Percentiles rank a stretch among this genome's conserved stretches.
These are phyloP conservation scores for Amphipoea oculea DNA, from an alignment of 2,888 invertebrate species.

Conservation along the genomic window DNA sequence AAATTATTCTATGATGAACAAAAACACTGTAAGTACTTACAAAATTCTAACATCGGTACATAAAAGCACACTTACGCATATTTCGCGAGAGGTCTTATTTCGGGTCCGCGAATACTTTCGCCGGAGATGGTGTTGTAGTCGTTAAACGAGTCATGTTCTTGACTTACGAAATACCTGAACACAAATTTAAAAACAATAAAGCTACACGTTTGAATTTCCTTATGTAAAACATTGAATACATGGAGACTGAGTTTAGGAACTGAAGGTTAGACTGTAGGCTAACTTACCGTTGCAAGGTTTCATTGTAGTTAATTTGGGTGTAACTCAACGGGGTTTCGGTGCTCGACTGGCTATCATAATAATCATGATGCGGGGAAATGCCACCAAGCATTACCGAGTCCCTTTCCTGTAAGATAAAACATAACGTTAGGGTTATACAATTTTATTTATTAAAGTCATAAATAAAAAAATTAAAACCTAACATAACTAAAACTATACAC, in stretches of 20 bases:
- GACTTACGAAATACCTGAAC: slow-evolving; percentile 78
- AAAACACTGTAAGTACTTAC: background rate
- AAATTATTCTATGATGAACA: background rate
- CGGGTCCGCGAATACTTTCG: slow-evolving; percentile 48
- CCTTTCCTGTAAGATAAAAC: slow-evolving; percentile 90
- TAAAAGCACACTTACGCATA: slow-evolving; percentile 34
- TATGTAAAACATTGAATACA: background rate
- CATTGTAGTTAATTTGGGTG: slow-evolving; percentile 96
- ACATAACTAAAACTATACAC: too few species aligned
- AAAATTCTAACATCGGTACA: slow-evolving; percentile 11
- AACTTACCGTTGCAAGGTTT: slow-evolving; percentile 92
- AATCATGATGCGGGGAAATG: slow-evolving; percentile 96
- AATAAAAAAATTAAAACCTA: too few species aligned
- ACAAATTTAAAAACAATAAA: slow-evolving; percentile 37
- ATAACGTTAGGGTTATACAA: background rate
- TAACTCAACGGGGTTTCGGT: slow-evolving; percentile 95
- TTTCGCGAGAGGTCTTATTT: slow-evolving; percentile 29
- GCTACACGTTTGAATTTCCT: background rate
- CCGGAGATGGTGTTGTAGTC: slow-evolving; percentile 62
- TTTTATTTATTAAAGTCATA: too few species aligned
- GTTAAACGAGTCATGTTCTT: slow-evolving; percentile 65
- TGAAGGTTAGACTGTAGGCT: background rate
- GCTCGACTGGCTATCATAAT: slow-evolving; percentile 94
- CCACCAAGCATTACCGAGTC: slow-evolving; percentile 96
- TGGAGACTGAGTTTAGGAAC: too few species aligned